A percentile compares a stretch with the other conserved stretches of the same genome.
These are phyloP conservation scores for Harpalus rubripes DNA, from an alignment of 2,888 invertebrate genomes.

Conservation along the genomic window DNA sequence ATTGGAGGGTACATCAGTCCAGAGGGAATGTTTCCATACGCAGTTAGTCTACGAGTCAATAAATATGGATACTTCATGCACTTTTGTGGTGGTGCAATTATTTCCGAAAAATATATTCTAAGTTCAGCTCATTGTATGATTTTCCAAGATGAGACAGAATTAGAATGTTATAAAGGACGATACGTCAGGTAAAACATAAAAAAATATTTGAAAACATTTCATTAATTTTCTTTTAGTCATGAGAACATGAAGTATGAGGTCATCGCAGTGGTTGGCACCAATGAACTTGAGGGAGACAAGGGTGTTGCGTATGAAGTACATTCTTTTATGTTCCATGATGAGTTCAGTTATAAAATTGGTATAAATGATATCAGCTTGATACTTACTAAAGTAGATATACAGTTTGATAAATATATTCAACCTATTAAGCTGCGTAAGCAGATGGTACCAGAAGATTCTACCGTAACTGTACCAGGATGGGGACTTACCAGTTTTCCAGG, in stretches of 20 bases:
- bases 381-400: background rate
- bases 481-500: slow-evolving; percentile 28
- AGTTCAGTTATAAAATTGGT: slow-evolving; percentile 12
- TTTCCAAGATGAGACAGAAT: background rate
- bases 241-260: slow-evolving; percentile 7
- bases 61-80: background rate
- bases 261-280: slow-evolving; percentile 23
- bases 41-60: slow-evolving; percentile 14
- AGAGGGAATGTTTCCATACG: slow-evolving; percentile 20
- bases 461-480: slow-evolving; percentile 15
- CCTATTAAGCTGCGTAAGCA: background rate
- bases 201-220: background rate
- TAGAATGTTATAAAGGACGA: background rate
- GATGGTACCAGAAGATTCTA: background rate
- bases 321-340: slow-evolving; percentile 3
- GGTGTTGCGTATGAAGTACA: slow-evolving; percentile 1
- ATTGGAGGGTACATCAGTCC: background rate
- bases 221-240: slow-evolving; percentile 13
- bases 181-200: background rate
- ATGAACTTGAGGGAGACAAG: background rate
- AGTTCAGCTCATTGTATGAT: slow-evolving; percentile 44
- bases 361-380: slow-evolving; percentile 16
- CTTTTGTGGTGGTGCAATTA: slow-evolving; percentile 28
- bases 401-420: background rate
- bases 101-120: slow-evolving; percentile 7